Evolutionary conservation across 2,888 invertebrate species (phyloP).

Genomic region (Aphidius colemani): DNA sequence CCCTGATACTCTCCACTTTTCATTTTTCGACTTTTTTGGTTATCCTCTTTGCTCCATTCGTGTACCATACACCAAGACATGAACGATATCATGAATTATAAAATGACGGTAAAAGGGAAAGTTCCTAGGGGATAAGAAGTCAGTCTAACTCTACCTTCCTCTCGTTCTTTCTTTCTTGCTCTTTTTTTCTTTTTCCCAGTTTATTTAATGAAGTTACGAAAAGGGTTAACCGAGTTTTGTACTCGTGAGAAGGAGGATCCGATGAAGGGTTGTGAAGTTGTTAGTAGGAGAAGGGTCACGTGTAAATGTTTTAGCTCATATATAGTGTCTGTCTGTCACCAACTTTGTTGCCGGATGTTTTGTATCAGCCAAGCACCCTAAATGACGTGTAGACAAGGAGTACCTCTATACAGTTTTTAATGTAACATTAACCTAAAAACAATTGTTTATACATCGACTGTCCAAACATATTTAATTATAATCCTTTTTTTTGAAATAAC

Average conservation of each 20-base stretch:
- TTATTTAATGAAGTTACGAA: slow-evolving; percentile 59
- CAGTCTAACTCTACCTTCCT: slow-evolving; percentile 12
- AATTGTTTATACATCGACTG: too few relatives aligned
- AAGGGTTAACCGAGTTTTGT: slow-evolving; percentile 41
- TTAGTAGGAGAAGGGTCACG: slow-evolving; percentile 36
- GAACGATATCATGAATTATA: slow-evolving; percentile 58
- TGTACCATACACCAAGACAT: slow-evolving; percentile 43
- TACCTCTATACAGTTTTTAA: too few relatives aligned
- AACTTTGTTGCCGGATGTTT: too few relatives aligned
- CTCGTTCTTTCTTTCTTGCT: slow-evolving; percentile 6
- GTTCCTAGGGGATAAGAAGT: slow-evolving; percentile 39
- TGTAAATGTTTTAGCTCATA: slow-evolving; percentile 52
- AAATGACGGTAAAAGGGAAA: slow-evolving; percentile 60
- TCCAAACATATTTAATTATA: too few relatives aligned
- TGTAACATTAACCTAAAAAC: too few relatives aligned
- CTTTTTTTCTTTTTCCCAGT: slow-evolving; percentile 33
- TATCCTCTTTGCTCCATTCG: slow-evolving; percentile 48
- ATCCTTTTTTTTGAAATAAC: too few relatives aligned
- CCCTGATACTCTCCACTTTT: too few relatives aligned
- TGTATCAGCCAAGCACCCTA: too few relatives aligned
- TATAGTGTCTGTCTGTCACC: slow-evolving; percentile 15
- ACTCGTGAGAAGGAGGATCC: slow-evolving; percentile 39
- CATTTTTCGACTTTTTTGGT: slow-evolving; percentile 30
- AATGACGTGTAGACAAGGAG: too few relatives aligned
- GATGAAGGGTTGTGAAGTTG: slow-evolving; percentile 43